Evolutionary conservation across 2,797 vertebrate species (phyloP).

Genomic region (Tauraco hartlaubi): DNA sequence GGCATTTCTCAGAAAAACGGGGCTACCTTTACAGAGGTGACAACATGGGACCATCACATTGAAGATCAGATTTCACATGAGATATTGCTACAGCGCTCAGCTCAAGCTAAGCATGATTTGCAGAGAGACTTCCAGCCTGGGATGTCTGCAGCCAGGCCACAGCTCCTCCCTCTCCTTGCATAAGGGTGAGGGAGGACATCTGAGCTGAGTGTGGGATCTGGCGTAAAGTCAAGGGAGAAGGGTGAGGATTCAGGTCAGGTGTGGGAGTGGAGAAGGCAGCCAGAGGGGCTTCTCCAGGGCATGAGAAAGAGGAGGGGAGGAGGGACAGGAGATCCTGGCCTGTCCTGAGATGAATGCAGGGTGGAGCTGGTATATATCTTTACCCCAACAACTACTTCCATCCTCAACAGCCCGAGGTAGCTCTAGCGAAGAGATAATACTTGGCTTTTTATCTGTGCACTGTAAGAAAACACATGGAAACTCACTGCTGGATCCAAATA

Average conservation of each 20-base stretch:
- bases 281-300: not conserved
- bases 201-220: not conserved
- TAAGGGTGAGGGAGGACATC: not conserved
- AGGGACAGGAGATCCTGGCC: not conserved
- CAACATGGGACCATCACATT: fast-evolving
- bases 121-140: not conserved
- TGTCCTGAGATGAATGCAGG: not conserved
- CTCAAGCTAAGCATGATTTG: not conserved
- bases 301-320: not conserved
- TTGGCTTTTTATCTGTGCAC: not conserved
- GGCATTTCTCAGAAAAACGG: not conserved
- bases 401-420: not conserved
- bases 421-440: not conserved
- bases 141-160: not conserved
- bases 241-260: not conserved
- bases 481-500: not conserved
- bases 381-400: not conserved
- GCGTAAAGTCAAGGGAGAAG: not conserved
- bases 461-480: not conserved
- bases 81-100: not conserved
- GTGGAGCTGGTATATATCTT: not conserved
- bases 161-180: not conserved
- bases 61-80: not conserved
- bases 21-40: not conserved
- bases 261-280: not conserved